Conservation (phyloP, 2,888 invertebrate species). For the Microctonus aethiopoides region DNA sequence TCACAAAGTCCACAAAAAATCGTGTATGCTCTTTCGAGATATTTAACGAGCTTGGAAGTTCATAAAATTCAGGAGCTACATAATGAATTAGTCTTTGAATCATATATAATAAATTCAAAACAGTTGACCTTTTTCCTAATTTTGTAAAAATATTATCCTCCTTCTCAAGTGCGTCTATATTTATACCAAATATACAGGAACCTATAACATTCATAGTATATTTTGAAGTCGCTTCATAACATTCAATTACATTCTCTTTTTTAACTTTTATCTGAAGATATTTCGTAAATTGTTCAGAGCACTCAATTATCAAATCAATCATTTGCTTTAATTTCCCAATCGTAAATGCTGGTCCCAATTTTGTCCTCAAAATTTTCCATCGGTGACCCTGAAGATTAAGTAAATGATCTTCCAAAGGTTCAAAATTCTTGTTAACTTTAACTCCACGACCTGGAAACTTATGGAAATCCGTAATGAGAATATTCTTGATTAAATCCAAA, state of each 20-base stretch:
- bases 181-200: slow-evolving; percentile 61
- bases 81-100: slow-evolving; percentile 1
- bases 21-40: slow-evolving; percentile 44
- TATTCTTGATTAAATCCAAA: slow-evolving; percentile 53
- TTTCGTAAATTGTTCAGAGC: slow-evolving; percentile 59
- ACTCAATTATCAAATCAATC: slow-evolving; percentile 64
- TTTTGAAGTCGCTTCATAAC: slow-evolving; percentile 49
- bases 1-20: slow-evolving; percentile 56
- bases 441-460: slow-evolving; percentile 40
- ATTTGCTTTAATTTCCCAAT: slow-evolving; percentile 66
- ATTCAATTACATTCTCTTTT: slow-evolving; percentile 27
- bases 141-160: slow-evolving; percentile 53
- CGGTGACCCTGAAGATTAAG: slow-evolving; percentile 60
- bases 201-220: slow-evolving; percentile 64
- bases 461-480: slow-evolving; percentile 62
- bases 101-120: slow-evolving; percentile 39
- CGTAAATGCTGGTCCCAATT: slow-evolving; percentile 67
- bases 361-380: slow-evolving; percentile 67
- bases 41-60: slow-evolving; percentile 38
- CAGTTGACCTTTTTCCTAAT: slow-evolving; percentile 53
- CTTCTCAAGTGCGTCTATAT: slow-evolving; percentile 54
- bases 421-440: slow-evolving; percentile 27
- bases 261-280: slow-evolving; percentile 57
- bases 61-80: slow-evolving; percentile 42
- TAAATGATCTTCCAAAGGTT: slow-evolving; percentile 50